phyloP scores from a whole-genome alignment of 2,797 vertebrate genomes.

The Synanceia verrucosa region DNA sequence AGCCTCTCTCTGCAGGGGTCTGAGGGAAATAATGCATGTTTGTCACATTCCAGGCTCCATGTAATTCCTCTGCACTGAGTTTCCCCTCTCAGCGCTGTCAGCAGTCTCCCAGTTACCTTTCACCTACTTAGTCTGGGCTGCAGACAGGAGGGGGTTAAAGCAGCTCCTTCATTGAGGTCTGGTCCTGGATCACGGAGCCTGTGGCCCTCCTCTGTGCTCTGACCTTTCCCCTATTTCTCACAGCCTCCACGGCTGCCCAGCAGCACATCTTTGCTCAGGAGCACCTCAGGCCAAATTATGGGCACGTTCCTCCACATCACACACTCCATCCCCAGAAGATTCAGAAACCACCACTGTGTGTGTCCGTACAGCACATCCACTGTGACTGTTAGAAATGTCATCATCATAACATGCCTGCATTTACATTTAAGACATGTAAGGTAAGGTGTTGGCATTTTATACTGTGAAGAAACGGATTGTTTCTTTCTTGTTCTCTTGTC shows the following conservation, averaged over 20 bases:
- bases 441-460: not conserved
- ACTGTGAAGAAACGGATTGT: not conserved
- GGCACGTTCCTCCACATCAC: slow-evolving; percentile 1
- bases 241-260: slow-evolving; percentile 60
- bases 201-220: slow-evolving; percentile 64
- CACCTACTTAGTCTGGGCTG: slow-evolving; percentile 71
- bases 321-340: not conserved
- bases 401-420: no score
- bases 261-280: slow-evolving; percentile 36
- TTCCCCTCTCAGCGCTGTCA: slow-evolving; percentile 50
- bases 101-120: slow-evolving; percentile 75
- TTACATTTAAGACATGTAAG: no score
- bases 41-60: slow-evolving; percentile 54
- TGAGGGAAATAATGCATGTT: slow-evolving; percentile 43
- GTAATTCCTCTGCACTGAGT: slow-evolving; percentile 33
- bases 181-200: slow-evolving; percentile 41
- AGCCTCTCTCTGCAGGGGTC: slow-evolving; percentile 25
- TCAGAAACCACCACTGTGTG: not conserved
- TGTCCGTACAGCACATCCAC: no score
- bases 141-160: slow-evolving; percentile 73
- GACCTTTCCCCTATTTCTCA: slow-evolving; percentile 87
- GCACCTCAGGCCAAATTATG: slow-evolving; percentile 38
- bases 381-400: not conserved
- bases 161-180: slow-evolving; percentile 50
- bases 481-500: not conserved